Evolutionary conservation across 1,140 invertebrate genomes (phyloP), one percentile per base, ranked within the genome.

Genomic region (Potamilus streckersoni): DNA sequence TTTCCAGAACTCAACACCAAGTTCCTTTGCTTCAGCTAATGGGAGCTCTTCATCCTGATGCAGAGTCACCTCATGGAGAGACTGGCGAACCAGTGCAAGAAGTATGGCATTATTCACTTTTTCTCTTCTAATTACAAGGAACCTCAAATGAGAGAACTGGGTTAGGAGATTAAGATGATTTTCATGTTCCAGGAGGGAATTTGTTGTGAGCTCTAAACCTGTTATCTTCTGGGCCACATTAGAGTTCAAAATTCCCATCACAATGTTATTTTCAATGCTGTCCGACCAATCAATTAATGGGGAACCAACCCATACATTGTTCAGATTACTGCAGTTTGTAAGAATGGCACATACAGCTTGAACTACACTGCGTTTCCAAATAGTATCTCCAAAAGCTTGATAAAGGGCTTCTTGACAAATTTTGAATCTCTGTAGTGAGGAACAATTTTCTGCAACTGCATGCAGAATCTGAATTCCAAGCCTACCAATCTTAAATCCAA

Each of bases 1-100:
- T 64, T 58, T 77, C 82, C 82, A 83, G 57, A 83, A 75, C 16
- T 73, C 61, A 58, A 70, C 71, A 57, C 74, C 67, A 11, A 83
- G 63, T 58, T 83, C 78, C 49, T 79, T 56, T 68, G 79, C 71
- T 56, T 79, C 71, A 20, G 68, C 38, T 23, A 79, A 71, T 38
- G 78, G 71, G 15, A 83, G 62, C 68, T 83, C 82, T 49, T 83
- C 82, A 64, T 82, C 80, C 56, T 83, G 82, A 72, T 76, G 73
- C 3, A 83, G 20, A 62, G 74, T 74, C 15, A 83, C 57, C 64
- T 83, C 82, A 57, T 80, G 59, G n/a, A 83, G 72, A 15, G 67
- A 68, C 62, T 75, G 69, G 19, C 68, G 58, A 27, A 82, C 76
- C 31, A 82, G 65, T 49, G 60, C 12, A 20, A 81, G 65, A 14